These are phyloP conservation scores for Gephyroberyx darwinii DNA, from an alignment of 2,797 vertebrate species.

Conservation along the genomic window DNA sequence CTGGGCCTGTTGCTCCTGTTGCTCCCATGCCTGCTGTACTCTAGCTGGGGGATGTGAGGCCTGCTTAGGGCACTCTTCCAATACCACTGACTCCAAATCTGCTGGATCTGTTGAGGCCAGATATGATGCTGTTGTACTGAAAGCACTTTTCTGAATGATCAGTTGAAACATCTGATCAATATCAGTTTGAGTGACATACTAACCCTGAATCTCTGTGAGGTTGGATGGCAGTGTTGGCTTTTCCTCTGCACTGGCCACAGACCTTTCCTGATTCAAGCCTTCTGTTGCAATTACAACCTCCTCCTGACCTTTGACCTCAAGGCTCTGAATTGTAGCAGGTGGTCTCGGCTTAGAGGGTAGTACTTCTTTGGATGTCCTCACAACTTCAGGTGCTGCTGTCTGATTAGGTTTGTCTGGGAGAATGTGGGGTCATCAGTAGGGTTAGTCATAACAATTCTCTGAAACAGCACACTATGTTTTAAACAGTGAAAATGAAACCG, in stretches of 20 bases:
- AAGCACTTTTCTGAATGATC: background rate
- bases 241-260: slow-evolving; percentile 9
- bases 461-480: background rate
- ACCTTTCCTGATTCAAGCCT: slow-evolving; percentile 39
- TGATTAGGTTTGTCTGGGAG: slow-evolving; percentile 63
- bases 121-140: background rate
- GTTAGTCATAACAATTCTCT: background rate
- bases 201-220: slow-evolving; percentile 64
- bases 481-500: too few relatives aligned
- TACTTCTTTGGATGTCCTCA: slow-evolving; percentile 32
- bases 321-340: slow-evolving; percentile 21
- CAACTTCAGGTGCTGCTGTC: slow-evolving; percentile 26
- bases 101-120: slow-evolving; percentile 76
- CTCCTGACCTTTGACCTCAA: slow-evolving; percentile 32
- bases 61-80: slow-evolving; percentile 79
- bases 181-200: slow-evolving; percentile 21
- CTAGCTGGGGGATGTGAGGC: slow-evolving; percentile 57
- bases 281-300: slow-evolving; percentile 29
- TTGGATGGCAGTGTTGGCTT: slow-evolving; percentile 20
- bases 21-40: slow-evolving; percentile 86
- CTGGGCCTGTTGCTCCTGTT: slow-evolving; percentile 74
- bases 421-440: background rate
- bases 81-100: slow-evolving; percentile 87
- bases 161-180: background rate
- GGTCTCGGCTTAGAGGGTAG: slow-evolving; percentile 16